phyloP scores from a whole-genome alignment of 2,888 invertebrate genomes.

The Copidosoma aretas region DNA sequence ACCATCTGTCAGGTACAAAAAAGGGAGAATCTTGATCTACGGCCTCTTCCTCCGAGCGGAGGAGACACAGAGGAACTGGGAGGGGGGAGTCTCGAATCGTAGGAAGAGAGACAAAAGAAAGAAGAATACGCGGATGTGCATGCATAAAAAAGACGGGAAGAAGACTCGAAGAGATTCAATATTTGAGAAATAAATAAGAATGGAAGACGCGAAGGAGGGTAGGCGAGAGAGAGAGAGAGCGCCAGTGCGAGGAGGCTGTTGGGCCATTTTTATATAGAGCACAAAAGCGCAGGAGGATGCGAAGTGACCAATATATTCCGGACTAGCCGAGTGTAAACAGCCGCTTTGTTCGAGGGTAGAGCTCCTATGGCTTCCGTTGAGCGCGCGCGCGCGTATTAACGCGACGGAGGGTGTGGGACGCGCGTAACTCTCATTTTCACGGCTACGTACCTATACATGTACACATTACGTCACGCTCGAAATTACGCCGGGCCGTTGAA shows the following conservation, averaged over 20 bases:
- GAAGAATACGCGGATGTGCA: background rate
- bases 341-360: constrained; percentile 47
- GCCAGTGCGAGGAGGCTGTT: background rate
- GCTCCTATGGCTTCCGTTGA: constrained; percentile 11
- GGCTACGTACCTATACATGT: no score
- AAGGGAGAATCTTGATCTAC: constrained; percentile 6
- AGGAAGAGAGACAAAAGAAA: background rate
- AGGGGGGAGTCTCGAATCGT: background rate
- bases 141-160: constrained; percentile 32
- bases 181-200: constrained; percentile 56
- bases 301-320: constrained; percentile 56
- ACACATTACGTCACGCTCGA: constrained; percentile 40
- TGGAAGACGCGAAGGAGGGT: background rate
- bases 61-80: background rate
- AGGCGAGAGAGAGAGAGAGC: background rate
- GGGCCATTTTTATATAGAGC: constrained; percentile 49
- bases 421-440: constrained; percentile 36
- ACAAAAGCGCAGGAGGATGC: constrained; percentile 52
- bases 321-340: constrained; percentile 55
- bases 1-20: constrained; percentile 31
- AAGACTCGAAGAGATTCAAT: constrained; percentile 44
- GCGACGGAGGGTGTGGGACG: constrained; percentile 44
- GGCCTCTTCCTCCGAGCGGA: constrained; percentile 2
- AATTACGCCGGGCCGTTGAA: constrained; percentile 10
- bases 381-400: constrained; percentile 48